Percentiles rank a stretch among this genome's conserved stretches.
phyloP scores from a whole-genome alignment of 2,113 vertebrate species.

The Chrysemys picta region DNA sequence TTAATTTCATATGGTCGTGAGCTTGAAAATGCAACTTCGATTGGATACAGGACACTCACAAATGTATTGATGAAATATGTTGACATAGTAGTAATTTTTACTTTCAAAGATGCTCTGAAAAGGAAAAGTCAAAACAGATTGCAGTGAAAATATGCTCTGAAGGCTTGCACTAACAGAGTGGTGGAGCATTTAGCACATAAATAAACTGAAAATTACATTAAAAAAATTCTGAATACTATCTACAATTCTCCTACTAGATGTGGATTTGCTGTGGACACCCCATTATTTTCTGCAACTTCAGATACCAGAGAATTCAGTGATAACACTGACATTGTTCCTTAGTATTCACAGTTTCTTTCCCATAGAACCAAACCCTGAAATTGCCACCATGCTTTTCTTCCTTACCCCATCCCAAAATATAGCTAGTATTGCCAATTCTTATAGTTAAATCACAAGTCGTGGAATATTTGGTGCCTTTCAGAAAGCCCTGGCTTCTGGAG shows the following conservation, averaged over 20 bases:
- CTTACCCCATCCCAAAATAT: not conserved
- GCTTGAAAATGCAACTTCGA: conserved; percentile 10
- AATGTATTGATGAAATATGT: not conserved
- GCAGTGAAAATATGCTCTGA: not conserved
- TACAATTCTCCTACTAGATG: not conserved
- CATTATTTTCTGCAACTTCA: conserved; percentile 2
- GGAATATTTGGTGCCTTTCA: not conserved
- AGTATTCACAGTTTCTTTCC: no score
- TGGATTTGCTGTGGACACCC: not conserved
- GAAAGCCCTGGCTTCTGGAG: not conserved
- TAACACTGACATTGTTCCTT: not conserved
- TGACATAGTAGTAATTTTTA: not conserved
- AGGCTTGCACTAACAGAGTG: not conserved
- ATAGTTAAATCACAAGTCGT: not conserved
- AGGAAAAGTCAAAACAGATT: not conserved
- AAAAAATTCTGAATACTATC: not conserved
- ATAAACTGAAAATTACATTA: not conserved
- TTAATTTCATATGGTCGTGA: conserved; percentile 29
- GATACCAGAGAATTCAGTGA: not conserved
- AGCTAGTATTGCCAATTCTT: not conserved
- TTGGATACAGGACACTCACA: not conserved
- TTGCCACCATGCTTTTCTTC: not conserved
- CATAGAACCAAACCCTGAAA: not conserved
- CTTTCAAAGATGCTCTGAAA: not conserved
- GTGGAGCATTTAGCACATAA: not conserved